Evolutionary conservation across 2,888 invertebrate genomes (phyloP).

Genomic region (Eupithecia abbreviata): DNA sequence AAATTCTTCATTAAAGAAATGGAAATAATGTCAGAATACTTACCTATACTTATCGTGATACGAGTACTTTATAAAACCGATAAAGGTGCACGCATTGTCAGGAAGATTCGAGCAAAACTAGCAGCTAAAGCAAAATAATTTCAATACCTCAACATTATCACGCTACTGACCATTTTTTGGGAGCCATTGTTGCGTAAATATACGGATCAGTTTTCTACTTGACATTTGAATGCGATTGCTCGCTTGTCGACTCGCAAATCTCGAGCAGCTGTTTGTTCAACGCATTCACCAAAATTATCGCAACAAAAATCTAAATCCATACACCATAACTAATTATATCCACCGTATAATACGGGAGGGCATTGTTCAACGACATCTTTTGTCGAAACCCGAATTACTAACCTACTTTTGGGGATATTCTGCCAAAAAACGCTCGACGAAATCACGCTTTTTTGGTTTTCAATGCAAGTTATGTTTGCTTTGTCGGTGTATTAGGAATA

Average conservation of each 20-base stretch:
- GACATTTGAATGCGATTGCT: slow-evolving; percentile 76
- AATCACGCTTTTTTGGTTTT: slow-evolving; percentile 79
- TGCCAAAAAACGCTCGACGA: slow-evolving; percentile 67
- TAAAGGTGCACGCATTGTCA: not conserved
- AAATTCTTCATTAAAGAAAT: not conserved
- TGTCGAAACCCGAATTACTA: slow-evolving; percentile 79
- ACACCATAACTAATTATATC: slow-evolving; percentile 84
- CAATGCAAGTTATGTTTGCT: slow-evolving; percentile 77
- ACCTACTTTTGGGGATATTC: slow-evolving; percentile 82
- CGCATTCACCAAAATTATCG: slow-evolving; percentile 80
- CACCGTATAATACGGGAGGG: slow-evolving; percentile 75
- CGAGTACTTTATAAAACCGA: not conserved
- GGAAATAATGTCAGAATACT: not conserved
- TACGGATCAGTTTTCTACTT: slow-evolving; percentile 78
- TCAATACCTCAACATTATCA: slow-evolving; percentile 24
- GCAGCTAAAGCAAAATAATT: slow-evolving; percentile 4
- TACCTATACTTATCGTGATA: too few relatives aligned
- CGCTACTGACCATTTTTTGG: slow-evolving; percentile 73
- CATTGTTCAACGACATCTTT: slow-evolving; percentile 70
- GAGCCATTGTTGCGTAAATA: slow-evolving; percentile 62
- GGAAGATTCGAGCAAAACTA: not conserved
- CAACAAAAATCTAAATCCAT: slow-evolving; percentile 82
- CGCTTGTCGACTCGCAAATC: slow-evolving; percentile 75
- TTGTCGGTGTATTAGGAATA: slow-evolving; percentile 71
- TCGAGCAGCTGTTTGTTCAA: slow-evolving; percentile 78